A percentile compares a stretch with the other conserved stretches of the same genome.
phyloP scores from a whole-genome alignment of 1,140 invertebrate genomes.

The Aleiodes sp. region DNA sequence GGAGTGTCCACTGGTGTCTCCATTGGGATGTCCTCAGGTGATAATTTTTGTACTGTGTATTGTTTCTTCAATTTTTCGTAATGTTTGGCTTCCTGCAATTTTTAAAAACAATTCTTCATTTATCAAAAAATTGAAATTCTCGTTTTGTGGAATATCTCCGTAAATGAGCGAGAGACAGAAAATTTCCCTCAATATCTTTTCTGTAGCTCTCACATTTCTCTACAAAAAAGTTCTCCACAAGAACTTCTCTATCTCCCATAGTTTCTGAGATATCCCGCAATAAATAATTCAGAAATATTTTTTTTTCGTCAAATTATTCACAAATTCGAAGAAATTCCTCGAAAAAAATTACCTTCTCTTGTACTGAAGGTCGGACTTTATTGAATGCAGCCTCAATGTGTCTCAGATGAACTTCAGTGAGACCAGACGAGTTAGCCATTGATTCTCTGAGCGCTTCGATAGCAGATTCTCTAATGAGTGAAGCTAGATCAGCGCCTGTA shows the following conservation, averaged over 20 bases:
- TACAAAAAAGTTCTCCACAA: no score
- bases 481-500: conserved; percentile 92
- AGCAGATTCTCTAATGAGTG: conserved; percentile 85
- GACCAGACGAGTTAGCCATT: conserved; percentile 57
- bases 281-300: background rate
- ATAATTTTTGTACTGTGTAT: conserved; percentile 58
- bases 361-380: conserved; percentile 84
- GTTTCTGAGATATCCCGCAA: background rate
- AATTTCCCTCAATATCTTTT: no score
- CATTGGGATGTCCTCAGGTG: conserved; percentile 59
- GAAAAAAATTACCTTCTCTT: conserved; percentile 69
- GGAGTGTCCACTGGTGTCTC: conserved; percentile 52
- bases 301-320: no score
- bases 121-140: no score
- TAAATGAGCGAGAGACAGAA: no score
- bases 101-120: conserved; percentile 7
- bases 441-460: conserved; percentile 78
- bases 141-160: no score
- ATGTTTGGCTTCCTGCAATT: conserved; percentile 64
- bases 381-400: conserved; percentile 74
- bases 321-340: background rate
- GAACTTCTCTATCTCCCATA: no score
- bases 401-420: conserved; percentile 61
- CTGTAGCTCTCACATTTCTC: no score
- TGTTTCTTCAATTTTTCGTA: conserved; percentile 70